phyloP scores from a whole-genome alignment of 2,113 vertebrate genomes.

The Agelaius phoeniceus region DNA sequence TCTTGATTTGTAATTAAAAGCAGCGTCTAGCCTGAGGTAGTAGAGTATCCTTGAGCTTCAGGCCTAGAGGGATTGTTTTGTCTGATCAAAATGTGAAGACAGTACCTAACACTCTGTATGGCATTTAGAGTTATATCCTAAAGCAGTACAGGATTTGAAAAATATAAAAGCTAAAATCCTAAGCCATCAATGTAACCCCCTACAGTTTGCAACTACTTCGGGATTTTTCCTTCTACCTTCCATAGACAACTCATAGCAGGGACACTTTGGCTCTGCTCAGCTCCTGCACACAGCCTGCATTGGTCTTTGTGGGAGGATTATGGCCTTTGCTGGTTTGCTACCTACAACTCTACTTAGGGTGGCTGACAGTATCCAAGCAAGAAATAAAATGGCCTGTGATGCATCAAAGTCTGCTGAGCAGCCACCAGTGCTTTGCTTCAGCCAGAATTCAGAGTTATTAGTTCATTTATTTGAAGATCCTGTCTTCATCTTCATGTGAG shows the following conservation, averaged over 20 bases:
- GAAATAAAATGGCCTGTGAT: neutral
- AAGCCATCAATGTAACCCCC: neutral
- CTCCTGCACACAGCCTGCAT: neutral
- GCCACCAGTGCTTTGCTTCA: neutral
- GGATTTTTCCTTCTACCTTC: neutral
- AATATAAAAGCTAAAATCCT: neutral
- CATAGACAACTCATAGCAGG: neutral
- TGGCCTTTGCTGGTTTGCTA: neutral
- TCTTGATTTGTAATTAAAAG: neutral
- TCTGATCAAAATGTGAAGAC: neutral
- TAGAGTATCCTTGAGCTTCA: neutral
- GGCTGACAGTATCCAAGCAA: neutral
- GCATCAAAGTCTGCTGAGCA: neutral
- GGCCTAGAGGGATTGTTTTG: neutral
- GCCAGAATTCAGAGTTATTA: neutral
- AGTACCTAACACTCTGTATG: neutral
- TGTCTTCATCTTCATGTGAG: neutral
- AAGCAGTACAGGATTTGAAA: neutral
- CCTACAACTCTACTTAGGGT: accelerated
- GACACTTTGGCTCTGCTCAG: neutral
- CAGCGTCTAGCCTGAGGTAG: neutral
- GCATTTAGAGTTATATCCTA: too few relatives aligned
- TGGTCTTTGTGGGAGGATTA: neutral
- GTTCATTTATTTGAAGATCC: neutral
- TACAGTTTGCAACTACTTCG: neutral